Base-by-base conservation (phyloP, 2,113 vertebrate species). In the Accipiter cooperii region DNA sequence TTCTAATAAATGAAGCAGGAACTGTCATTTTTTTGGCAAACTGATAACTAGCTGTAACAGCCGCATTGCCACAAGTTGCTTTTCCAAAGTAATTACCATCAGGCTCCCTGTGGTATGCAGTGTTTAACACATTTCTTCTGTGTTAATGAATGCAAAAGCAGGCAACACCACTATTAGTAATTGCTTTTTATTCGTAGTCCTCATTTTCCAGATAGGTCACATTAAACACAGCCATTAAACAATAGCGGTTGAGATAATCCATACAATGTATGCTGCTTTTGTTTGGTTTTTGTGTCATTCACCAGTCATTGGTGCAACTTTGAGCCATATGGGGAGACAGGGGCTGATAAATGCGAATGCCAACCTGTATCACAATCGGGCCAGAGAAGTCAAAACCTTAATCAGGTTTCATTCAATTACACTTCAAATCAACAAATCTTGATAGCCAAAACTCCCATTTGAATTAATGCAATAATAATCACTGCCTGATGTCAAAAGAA, bases 141-240 rank as follows among this genome's bases (percentile, higher is more conserved):
- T 94, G 98, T 97, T 97, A 98, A 98, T 97, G 97, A 98, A 98
- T 93, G 97, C 94, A 98, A 98, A 95, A 96, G 98, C 97, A 98
- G 96, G 97, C 98, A 97, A 97, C 97, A 90, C 96, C 94, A 95
- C 97, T 98, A 98, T 99, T 99, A 99, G 98, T 99, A 99, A 99
- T 98, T 98, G 96, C 95, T 98, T 98, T 98, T 98, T 98, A 99
- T 99, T 99, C 96, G 97, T 98, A 98, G 98, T 98, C 98, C 98
- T 98, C 97, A 98, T 98, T 98, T 98, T 98, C 97, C 98, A 99
- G 98, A 99, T 98, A 99, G 98, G 98, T 99, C 99, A 99, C 99
- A 99, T 99, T 98, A 98, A 99, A 99, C 98, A 99, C 98, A 99
- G 98, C 98, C 98, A 98, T 99, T 99, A 98, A 99, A 99, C 98